Conservation (phyloP, 2,888 invertebrate species). For the Oeneis ivallda region DNA sequence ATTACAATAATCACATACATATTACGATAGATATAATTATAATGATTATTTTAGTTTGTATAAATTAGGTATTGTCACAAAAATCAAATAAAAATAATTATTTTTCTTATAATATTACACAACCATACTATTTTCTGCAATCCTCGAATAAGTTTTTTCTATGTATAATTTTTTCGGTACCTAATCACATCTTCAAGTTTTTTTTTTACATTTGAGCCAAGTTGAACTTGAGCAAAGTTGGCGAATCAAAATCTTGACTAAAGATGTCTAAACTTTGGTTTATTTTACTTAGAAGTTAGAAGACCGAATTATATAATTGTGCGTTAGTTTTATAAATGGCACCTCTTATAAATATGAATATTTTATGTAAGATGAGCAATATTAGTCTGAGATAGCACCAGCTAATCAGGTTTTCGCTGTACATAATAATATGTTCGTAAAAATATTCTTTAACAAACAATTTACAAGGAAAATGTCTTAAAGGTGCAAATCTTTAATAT, state of each 20-base stretch:
- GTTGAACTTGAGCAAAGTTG: no score
- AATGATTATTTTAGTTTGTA: no score
- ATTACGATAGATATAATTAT: not conserved
- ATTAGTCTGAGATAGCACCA: not conserved
- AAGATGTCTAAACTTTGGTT: no score
- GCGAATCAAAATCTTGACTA: no score
- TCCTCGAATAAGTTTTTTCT: no score
- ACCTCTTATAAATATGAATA: not conserved
- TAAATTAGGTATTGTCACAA: no score
- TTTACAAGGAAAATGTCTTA: not conserved
- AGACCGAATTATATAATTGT: not conserved
- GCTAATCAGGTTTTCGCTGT: not conserved
- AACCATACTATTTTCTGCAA: not conserved
- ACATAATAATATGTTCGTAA: not conserved
- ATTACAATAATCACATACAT: not conserved
- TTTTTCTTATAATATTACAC: not conserved
- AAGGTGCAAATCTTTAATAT: not conserved
- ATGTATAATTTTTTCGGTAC: no score
- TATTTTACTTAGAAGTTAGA: no score
- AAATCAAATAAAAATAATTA: no score
- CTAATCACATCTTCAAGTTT: no score
- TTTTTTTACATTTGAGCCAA: no score
- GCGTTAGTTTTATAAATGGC: constrained; percentile 5
- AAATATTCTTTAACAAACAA: not conserved
- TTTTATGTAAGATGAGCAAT: no score